Evolutionary conservation across 2,888 invertebrate genomes (phyloP), one percentile per base, ranked within the genome.

Genomic region (Dynastes grantii): DNA sequence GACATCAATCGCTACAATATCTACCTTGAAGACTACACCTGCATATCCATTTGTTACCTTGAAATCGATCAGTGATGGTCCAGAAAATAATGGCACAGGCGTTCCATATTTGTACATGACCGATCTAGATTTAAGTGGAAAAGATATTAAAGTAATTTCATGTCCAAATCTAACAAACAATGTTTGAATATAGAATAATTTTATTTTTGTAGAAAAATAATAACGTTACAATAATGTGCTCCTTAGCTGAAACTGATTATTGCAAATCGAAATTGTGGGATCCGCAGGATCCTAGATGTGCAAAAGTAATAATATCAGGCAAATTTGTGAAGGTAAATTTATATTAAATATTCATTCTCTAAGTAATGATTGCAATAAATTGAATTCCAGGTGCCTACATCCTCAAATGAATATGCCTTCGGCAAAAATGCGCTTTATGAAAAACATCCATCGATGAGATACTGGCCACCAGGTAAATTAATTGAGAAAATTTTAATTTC

Each of bases 241-340:
- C 93, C 0, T 88, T 95, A 53, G 94, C 94, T 71, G 92, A 95
- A 88, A 92, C 92, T 2, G 88, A 90, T 78, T 95, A 93, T 86
- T 95, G 95, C 83, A 90, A 90, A 79, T 85, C 86, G 6, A 88
- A 93, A 81, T 86, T 90, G 68, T 92, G 90, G 83, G 95, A 95
- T 86, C 92, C 95, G 0, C 94, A 95, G 89, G 95, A 95, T 87
- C 95, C 95, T 0, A 90, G 94, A 61, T 95, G 95, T 89, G 93
- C 94, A 2, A 91, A 94, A 83, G 90, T 95, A 2, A 92, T 94
- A 85, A 88, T 95, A 1, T 91, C 92, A 16, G 95, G 95, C 67
- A 91, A 90, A 85, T 91, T 95, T 85, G 89, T 91, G 84, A 90
- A 91, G 90, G 94, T 94, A 86, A 83, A 49, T 45, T 13, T 11